Base-by-base conservation (phyloP, 2,113 vertebrate genomes). In the Ovis aries region DNA sequence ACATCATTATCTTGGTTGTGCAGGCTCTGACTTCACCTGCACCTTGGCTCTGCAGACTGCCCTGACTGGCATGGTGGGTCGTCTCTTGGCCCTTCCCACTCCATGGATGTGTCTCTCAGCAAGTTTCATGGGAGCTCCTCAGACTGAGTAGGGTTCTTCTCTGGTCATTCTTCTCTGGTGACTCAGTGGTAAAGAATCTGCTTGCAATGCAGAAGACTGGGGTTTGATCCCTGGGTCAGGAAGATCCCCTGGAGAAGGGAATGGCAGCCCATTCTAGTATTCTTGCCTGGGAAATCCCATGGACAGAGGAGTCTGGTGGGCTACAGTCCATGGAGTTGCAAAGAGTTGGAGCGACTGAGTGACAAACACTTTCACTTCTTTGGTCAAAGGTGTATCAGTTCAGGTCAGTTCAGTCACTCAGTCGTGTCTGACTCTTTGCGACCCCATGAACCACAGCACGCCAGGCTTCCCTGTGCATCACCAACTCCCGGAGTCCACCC, bases 321-420 rank as follows among this genome's bases (percentile, higher is more conserved):
- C 40, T 77, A 43, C 21, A 77, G 12, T 43, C 40, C 71, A 43
- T 15, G 23, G 71, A 43, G 71, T 77, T 25, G 12, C 71, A 77
- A 43, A 77, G 71, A 77, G 40, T 43, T 0, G 1, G 23, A 77
- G 23, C 2, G 1, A 77, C 23, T 77, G 23, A 43, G 23, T 0
- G 12, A 77, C 1, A 2, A 77, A 40, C 71, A 27, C 40, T 77
- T 77, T 77, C 23, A 77, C 23, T 64, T 55, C 27, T n/a, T 85
- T 90, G 57, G 27, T 83, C 84, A 97, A 57, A 67, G 13, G 3
- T 74, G 1, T 33, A 62, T 62, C 29, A 33, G 29, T 33, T 62
- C 60, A 62, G 59, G 31, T 62, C 59, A 62, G 13, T 62, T 33
- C 29, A 33, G 60, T 62, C 13, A 0, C 29, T 62, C 60, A 62